Base-by-base conservation (phyloP, 2,888 invertebrate species). In the Chorisops tibialis region DNA sequence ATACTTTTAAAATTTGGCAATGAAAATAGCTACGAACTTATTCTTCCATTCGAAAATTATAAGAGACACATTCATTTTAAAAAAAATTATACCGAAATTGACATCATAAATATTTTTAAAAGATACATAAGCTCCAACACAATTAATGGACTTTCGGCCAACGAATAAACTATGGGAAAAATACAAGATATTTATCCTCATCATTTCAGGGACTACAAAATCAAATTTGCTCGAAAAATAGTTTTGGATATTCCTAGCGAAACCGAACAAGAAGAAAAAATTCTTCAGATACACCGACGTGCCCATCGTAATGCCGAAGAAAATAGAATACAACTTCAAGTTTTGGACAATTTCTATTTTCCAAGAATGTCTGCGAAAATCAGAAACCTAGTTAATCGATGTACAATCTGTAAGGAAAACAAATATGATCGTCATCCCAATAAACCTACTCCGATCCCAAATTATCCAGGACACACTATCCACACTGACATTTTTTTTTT, bases 261-360 rank as follows among this genome's bases (percentile, higher is more conserved):
- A 38, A 14, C 2, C 11, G 48, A 61, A 48, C 61, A 63, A 50
- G 54, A 56, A n/a, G 63, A 64, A 18, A 60, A 54, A 37, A 63
- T 65, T 19, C 50, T 63, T 18, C n/a, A 52, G 16, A 51, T 51
- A 7, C 63, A 65, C 21, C 56, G 49, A 45, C 41, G 65, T 45
- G 63, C 63, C 6, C 64, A 65, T 61, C 56, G 60, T 4, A 63
- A 65, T 21, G 52, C 61, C 2, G 41, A 49, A 24, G 64, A 63
- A 21, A 66, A 66, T 16, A 39, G 51, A 51, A 9, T 38, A 12
- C 64, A 66, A 59, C 39, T 66, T n/a, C n/a, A n/a, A n/a, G n/a
- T n/a, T 4, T 12, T 63, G 9, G 51, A 62, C 48, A 65, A 37
- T 1, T 66, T 47, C 16, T 66, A 64, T 38, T 66, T 59, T 38